These are phyloP conservation scores for Rhabdophis nuchalis DNA, from an alignment of 2,797 vertebrate species.

Conservation along the genomic window DNA sequence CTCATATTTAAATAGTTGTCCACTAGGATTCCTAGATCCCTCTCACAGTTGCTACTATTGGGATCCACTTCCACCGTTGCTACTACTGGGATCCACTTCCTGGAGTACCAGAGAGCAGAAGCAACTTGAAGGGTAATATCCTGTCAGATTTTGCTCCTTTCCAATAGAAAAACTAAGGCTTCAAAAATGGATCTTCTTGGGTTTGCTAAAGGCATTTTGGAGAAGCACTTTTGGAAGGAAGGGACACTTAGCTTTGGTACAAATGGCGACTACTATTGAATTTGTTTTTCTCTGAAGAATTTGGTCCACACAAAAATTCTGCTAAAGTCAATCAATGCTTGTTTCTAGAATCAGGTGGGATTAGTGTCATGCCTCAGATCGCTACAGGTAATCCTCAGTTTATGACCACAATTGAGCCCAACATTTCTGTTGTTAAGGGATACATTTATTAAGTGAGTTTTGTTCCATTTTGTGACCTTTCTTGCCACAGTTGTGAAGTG, in stretches of 20 bases:
- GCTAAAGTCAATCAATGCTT: neutral
- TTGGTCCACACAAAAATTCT: neutral
- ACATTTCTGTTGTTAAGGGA: neutral
- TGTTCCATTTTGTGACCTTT: neutral
- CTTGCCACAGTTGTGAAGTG: neutral
- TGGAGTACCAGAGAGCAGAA: neutral
- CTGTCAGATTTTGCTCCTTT: neutral
- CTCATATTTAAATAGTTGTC: too few relatives aligned
- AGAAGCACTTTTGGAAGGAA: neutral
- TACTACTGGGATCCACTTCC: neutral
- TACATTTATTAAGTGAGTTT: neutral
- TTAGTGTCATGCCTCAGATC: neutral
- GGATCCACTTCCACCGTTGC: too few relatives aligned
- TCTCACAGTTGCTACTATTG: too few relatives aligned
- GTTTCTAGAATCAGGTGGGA: neutral
- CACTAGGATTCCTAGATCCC: too few relatives aligned
- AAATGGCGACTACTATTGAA: neutral
- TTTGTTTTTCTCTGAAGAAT: neutral
- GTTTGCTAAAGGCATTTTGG: neutral
- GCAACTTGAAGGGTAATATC: neutral
- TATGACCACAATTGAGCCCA: neutral
- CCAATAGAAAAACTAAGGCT: neutral
- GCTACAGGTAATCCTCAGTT: neutral
- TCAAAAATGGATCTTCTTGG: neutral
- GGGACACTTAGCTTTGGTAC: neutral